Conservation (phyloP, 2,888 invertebrate species). For the Platycnemis pennipes region DNA sequence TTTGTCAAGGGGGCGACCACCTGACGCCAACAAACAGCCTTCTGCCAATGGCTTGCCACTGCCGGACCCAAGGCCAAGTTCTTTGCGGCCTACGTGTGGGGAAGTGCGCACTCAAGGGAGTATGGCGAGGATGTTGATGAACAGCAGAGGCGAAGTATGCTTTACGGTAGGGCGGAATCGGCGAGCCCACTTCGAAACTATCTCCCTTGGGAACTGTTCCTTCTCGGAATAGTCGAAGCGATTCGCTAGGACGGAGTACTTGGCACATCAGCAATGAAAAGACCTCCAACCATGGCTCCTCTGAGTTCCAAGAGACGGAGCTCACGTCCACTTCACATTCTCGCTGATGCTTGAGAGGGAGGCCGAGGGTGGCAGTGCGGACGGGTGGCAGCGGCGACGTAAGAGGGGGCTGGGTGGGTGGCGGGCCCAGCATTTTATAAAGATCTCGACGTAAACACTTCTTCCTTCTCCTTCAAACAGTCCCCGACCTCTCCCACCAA, state of each 20-base stretch:
- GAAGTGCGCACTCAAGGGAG: too few species aligned
- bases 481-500: not conserved
- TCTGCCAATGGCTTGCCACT: too few species aligned
- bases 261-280: not conserved
- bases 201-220: too few species aligned
- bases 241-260: not conserved
- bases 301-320: not conserved
- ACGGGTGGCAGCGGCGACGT: not conserved
- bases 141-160: too few species aligned
- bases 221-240: not conserved
- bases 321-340: not conserved
- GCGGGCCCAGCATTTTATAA: conserved; percentile 8
- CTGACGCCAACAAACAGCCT: too few species aligned
- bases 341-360: not conserved
- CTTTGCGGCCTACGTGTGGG: too few species aligned
- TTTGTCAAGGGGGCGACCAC: too few species aligned
- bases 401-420: not conserved
- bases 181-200: too few species aligned
- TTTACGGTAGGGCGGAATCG: too few species aligned
- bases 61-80: too few species aligned
- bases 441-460: conserved; percentile 52
- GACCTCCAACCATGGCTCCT: not conserved
- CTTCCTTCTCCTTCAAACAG: not conserved
- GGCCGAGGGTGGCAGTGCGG: not conserved
- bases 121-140: too few species aligned